These are phyloP conservation scores for Penelope pileata DNA, from an alignment of 2,113 vertebrate genomes.

Conservation along the genomic window DNA sequence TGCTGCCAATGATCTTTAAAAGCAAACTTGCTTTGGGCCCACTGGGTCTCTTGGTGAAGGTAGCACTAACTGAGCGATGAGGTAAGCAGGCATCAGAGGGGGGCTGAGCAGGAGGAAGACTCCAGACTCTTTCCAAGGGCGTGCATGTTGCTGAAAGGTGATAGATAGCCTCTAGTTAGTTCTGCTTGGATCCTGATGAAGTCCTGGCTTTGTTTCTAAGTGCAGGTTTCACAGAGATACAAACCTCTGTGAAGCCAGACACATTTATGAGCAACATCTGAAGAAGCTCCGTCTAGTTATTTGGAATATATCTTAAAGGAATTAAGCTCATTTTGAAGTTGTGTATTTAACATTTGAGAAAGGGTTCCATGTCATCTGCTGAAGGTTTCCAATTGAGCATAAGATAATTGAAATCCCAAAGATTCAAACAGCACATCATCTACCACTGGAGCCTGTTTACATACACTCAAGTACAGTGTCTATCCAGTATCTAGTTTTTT, in stretches of 20 bases:
- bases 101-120: not conserved
- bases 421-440: not conserved
- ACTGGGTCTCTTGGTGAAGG: not conserved
- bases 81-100: not conserved
- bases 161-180: not conserved
- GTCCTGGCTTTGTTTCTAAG: not conserved
- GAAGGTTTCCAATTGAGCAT: not conserved
- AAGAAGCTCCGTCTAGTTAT: not conserved
- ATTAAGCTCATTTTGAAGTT: not conserved
- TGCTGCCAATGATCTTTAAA: not conserved
- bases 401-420: not conserved
- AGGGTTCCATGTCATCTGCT: not conserved
- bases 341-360: not conserved
- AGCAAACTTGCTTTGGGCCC: not conserved
- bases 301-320: not conserved
- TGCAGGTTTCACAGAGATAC: not conserved
- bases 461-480: slow-evolving; percentile 7
- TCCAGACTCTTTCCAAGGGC: not conserved
- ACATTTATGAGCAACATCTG: not conserved
- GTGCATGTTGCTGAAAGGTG: not conserved
- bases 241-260: not conserved
- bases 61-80: not conserved
- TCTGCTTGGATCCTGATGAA: not conserved
- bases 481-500: slow-evolving; percentile 8
- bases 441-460: not conserved